These are phyloP conservation scores for Myotis daubentonii DNA, from an alignment of 2,797 vertebrate species.

Conservation along the genomic window DNA sequence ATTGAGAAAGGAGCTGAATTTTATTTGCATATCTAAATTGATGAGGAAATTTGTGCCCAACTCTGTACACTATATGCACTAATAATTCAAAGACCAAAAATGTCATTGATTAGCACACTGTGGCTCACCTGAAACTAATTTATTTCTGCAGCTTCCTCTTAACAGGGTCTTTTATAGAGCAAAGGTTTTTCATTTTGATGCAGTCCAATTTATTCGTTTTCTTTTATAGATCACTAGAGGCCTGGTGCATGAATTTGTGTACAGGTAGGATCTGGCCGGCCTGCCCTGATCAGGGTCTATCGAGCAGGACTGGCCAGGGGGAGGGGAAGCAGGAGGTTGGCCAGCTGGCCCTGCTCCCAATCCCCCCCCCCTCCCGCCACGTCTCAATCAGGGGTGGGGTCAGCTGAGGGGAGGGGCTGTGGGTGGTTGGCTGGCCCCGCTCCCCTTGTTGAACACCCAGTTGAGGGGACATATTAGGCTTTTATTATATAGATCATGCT, in stretches of 20 bases:
- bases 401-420: too few species aligned
- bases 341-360: too few species aligned
- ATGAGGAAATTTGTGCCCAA: background rate
- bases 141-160: background rate
- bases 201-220: background rate
- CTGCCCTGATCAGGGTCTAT: too few species aligned
- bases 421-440: too few species aligned
- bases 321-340: too few species aligned
- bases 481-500: background rate
- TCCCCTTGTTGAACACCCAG: too few species aligned
- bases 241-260: too few species aligned
- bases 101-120: background rate
- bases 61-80: background rate
- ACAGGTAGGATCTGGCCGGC: too few species aligned
- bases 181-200: background rate
- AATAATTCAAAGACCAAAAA: constrained; percentile 13
- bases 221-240: background rate
- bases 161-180: background rate
- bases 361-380: too few species aligned
- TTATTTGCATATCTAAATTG: background rate
- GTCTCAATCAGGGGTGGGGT: too few species aligned
- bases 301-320: too few species aligned
- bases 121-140: background rate
- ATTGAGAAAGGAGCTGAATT: background rate
- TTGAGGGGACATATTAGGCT: too few species aligned